Conservation (phyloP, 2,113 vertebrate species). For the Scolopax mira region DNA sequence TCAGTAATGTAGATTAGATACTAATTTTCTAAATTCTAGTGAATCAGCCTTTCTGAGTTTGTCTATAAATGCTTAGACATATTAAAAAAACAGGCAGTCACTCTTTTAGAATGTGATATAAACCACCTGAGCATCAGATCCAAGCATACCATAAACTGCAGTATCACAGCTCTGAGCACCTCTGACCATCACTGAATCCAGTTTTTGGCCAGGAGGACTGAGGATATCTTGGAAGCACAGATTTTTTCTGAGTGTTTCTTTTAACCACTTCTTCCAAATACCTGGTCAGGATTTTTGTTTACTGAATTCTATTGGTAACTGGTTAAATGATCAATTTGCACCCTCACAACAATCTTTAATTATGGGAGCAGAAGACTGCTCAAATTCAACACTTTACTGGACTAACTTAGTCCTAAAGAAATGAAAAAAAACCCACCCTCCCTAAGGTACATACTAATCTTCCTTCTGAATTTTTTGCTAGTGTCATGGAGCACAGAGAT, state of each 20-base stretch:
- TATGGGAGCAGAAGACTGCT: not conserved
- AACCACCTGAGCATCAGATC: not conserved
- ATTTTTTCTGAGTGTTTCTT: not conserved
- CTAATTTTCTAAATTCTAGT: not conserved
- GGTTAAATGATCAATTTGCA: not conserved
- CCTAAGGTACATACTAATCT: not conserved
- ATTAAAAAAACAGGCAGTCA: not conserved
- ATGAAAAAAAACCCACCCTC: not conserved
- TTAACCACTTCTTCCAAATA: not conserved
- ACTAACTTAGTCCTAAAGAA: not conserved
- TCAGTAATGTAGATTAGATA: not conserved
- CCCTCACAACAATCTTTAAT: not conserved
- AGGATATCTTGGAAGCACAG: not conserved
- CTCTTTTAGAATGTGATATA: not conserved
- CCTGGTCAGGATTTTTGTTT: not conserved
- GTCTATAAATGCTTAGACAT: not conserved
- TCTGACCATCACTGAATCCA: not conserved
- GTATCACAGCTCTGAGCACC: not conserved
- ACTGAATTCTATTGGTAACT: not conserved
- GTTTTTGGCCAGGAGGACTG: not conserved
- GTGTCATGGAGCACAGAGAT: not conserved
- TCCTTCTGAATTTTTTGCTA: not conserved
- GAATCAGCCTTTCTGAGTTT: not conserved
- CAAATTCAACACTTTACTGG: not conserved
- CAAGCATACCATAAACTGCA: fast-evolving